Evolutionary conservation across 2,113 vertebrate genomes (phyloP).

Genomic region (Dromaius novaehollandiae): DNA sequence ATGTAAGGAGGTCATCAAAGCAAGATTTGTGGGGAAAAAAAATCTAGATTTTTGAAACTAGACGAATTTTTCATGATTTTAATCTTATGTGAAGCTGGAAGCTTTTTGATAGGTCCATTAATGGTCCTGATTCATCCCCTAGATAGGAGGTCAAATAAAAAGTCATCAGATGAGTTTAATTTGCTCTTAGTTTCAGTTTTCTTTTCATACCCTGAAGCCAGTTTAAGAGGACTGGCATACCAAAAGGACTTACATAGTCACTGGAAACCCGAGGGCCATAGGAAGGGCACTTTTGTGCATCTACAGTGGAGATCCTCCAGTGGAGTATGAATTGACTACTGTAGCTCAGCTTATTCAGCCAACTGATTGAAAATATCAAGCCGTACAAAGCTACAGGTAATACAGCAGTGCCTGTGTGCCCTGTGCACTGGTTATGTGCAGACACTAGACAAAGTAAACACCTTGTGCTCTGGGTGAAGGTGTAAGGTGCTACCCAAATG

Average conservation of each 20-base stretch:
- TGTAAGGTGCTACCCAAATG: conserved; percentile 10
- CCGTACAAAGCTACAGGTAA: not conserved
- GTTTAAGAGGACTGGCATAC: not conserved
- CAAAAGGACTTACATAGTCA: not conserved
- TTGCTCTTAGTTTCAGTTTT: not conserved
- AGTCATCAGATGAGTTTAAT: not conserved
- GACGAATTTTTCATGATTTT: not conserved
- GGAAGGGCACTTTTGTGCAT: not conserved
- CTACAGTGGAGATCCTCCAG: not conserved
- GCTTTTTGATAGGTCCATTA: not conserved
- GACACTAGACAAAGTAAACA: not conserved
- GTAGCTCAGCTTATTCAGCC: not conserved
- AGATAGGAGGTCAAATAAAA: not conserved
- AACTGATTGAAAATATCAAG: not conserved
- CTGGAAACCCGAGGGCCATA: not conserved
- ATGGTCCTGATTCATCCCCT: not conserved
- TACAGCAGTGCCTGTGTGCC: conserved; percentile 4
- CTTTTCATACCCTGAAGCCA: not conserved
- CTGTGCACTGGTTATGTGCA: not conserved
- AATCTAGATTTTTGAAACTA: not conserved
- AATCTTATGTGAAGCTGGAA: not conserved
- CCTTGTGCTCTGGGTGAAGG: not conserved
- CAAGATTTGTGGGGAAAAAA: not conserved
- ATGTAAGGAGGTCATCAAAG: conserved; percentile 41
- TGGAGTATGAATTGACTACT: not conserved